A percentile compares a stretch with the other conserved stretches of the same genome.
Evolutionary conservation across 23 tunicate genomes (phyloP).

Genomic region (Trididemnum miniatum): DNA sequence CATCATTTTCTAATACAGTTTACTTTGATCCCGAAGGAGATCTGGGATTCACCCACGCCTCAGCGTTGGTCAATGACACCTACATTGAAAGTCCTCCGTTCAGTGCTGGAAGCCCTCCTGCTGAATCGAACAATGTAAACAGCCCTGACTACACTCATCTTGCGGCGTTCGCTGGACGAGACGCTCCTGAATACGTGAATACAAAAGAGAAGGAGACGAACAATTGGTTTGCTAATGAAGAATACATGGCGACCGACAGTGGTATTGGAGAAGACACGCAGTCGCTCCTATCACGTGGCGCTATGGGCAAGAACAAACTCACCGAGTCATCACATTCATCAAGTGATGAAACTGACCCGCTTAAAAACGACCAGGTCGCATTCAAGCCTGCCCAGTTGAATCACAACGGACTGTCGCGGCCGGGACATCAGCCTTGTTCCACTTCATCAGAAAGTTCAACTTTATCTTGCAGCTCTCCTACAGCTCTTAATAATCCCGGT

Average conservation of each 20-base stretch:
- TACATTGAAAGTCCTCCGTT: conserved; percentile 38
- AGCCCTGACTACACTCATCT: conserved; percentile 28
- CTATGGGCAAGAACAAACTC: conserved; percentile 25
- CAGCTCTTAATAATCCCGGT: conserved; percentile 72
- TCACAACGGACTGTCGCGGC: neutral
- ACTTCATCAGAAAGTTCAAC: conserved; percentile 35
- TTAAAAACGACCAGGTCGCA: neutral
- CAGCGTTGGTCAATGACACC: conserved; percentile 30
- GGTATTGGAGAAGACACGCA: conserved; percentile 90
- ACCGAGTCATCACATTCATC: conserved; percentile 4
- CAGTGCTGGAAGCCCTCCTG: neutral
- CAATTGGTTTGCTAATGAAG: conserved; percentile 58
- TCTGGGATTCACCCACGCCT: neutral
- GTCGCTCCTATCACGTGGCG: conserved; percentile 56
- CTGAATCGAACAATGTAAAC: neutral
- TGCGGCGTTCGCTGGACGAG: conserved; percentile 12
- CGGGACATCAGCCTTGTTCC: conserved; percentile 23
- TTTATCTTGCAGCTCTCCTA: neutral
- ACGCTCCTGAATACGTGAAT: conserved; percentile 44
- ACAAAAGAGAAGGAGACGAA: conserved; percentile 9
- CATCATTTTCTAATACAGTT: conserved; percentile 33
- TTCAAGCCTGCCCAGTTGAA: neutral
- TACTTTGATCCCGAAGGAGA: conserved; percentile 73
- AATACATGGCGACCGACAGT: conserved; percentile 85
- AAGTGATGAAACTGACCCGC: conserved; percentile 17